Evolutionary conservation across 2,797 vertebrate species (phyloP), one percentile per base, ranked within the genome.

Genomic region (Apogon talboti): DNA sequence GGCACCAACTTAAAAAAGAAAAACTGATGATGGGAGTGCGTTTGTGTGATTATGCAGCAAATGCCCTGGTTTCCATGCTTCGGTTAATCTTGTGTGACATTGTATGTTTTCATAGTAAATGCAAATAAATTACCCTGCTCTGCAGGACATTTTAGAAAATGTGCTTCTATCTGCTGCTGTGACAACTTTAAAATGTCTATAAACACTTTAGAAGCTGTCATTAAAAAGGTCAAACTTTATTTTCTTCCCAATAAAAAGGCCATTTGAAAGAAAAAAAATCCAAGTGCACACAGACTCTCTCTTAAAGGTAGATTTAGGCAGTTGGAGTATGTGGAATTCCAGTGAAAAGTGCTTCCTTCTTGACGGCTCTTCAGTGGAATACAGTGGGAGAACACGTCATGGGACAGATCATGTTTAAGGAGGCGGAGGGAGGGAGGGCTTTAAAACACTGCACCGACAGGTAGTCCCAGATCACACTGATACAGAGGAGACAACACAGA

Each of bases 21-120:
- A 46, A 45, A 41, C 65, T 71, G 54, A 74, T 62, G 63, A 72
- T 73, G 67, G 67, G 81, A 75, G 66, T 80, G 74, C 13, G 49
- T 78, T 82, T 83, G 76, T 86, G 83, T 84, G 66, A 82, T 78
- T 66, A 61, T 81, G 66, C 71, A 78, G 75, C 79, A 85, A 84
- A 87, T 81, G 65, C 66, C 52, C 63, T 68, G 15, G 84, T 82
- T 84, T 79, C 81, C 81, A 86, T 78, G 83, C 85, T 89, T 86
- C 86, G 82, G 74, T 84, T 89, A 81, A 71, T 86, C 82, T 78
- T 83, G 86, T 89, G 90, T 91, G 90, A 84, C 76, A 81, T 83
- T 87, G 81, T 92, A 84, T 84, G 83, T 87, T 89, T 93, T 91
- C 86, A 89, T 91, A 91, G 85, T 82, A 83, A 88, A 90, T 85